Conservation (phyloP, 2,797 vertebrate species). For the Dryobates pubescens region DNA sequence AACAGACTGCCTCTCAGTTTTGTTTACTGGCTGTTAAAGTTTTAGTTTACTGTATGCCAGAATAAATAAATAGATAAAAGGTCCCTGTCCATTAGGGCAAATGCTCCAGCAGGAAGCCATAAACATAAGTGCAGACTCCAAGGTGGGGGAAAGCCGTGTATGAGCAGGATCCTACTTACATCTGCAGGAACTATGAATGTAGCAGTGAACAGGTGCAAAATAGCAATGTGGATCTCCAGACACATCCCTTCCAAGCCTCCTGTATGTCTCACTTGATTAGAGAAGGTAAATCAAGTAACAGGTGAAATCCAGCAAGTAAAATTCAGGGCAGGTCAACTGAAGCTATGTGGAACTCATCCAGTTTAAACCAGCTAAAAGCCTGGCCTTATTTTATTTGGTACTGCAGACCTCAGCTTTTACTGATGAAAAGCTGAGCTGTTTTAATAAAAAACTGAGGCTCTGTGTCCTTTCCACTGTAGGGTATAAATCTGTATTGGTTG, state of each 20-base stretch:
- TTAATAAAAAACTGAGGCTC: neutral
- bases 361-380: conserved; percentile 1
- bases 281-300: neutral
- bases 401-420: neutral
- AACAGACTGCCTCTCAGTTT: neutral
- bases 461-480: neutral
- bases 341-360: neutral
- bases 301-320: neutral
- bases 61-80: neutral
- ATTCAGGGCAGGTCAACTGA: neutral
- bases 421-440: conserved; percentile 3
- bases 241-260: neutral
- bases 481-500: neutral
- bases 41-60: neutral
- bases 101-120: neutral
- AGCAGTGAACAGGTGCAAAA: neutral
- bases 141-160: neutral
- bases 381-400: conserved; percentile 1
- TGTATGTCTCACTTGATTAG: neutral
- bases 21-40: neutral
- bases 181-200: neutral
- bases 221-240: neutral
- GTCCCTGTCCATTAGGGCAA: neutral
- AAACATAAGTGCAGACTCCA: neutral
- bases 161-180: neutral